These are phyloP conservation scores for Rutilus rutilus DNA, from an alignment of 2,113 vertebrate genomes.

Conservation along the genomic window DNA sequence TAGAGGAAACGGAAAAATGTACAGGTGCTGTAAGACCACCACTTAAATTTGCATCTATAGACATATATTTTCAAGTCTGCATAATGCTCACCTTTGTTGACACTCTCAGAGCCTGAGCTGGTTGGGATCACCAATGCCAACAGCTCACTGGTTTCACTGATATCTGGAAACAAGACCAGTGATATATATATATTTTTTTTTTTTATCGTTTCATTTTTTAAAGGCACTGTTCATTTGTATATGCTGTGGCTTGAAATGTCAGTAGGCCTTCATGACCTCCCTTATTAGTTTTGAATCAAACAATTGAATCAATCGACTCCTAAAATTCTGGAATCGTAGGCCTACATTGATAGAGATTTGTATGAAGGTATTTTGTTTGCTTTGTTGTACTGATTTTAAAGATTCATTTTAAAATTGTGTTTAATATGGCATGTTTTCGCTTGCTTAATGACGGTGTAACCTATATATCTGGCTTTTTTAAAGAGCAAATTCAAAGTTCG, in stretches of 20 bases:
- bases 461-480: background rate
- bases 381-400: background rate
- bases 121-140: conserved; percentile 61
- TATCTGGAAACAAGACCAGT: conserved; percentile 34
- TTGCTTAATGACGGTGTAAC: background rate
- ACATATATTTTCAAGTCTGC: background rate
- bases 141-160: conserved; percentile 22
- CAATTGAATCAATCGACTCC: background rate
- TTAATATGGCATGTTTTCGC: background rate
- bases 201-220: background rate
- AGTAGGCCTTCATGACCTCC: background rate
- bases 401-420: background rate
- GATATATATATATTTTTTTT: too few relatives aligned
- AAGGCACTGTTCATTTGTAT: background rate
- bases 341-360: background rate
- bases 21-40: background rate
- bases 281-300: background rate
- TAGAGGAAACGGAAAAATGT: background rate
- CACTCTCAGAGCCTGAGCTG: conserved; percentile 52
- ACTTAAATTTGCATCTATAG: background rate
- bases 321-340: too few relatives aligned
- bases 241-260: background rate
- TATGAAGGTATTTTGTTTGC: background rate
- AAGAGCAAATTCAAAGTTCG: background rate
- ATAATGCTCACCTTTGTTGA: conserved; percentile 54